Conservation (phyloP, 2,888 invertebrate genomes). For the Augiades crinisus region DNA sequence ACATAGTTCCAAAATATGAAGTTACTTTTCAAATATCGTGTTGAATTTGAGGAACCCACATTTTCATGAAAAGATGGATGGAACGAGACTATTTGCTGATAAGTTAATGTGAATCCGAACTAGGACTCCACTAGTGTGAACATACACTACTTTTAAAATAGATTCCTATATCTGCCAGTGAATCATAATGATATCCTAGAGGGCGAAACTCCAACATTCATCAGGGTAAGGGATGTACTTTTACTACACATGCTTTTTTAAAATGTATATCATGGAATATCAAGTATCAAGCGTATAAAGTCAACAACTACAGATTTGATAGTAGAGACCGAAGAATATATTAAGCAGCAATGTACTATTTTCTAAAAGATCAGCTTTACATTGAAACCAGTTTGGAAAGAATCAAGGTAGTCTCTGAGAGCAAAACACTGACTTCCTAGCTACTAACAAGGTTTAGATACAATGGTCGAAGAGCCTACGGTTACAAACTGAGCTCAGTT, state of each 20-base stretch:
- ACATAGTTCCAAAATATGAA: constrained; percentile 2
- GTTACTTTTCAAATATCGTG: constrained; percentile 3
- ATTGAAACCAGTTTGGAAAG: constrained; percentile 11
- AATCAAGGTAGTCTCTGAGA: constrained; percentile 17
- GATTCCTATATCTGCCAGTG: constrained; percentile 12
- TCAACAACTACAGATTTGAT: constrained; percentile 16
- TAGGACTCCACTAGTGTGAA: constrained; percentile 19
- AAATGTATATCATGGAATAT: constrained; percentile 14
- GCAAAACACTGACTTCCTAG: constrained; percentile 21
- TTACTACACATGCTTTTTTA: constrained; percentile 21
- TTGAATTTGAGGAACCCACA: constrained; percentile 18
- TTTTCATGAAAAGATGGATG: constrained; percentile 3
- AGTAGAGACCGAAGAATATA: constrained; percentile 17
- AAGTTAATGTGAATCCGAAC: constrained; percentile 10
- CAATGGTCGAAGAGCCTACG: constrained; percentile 24
- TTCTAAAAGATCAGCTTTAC: constrained; percentile 18
- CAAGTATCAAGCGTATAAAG: constrained; percentile 19
- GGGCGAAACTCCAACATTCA: constrained; percentile 16
- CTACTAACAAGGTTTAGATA: constrained; percentile 23
- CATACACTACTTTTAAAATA: constrained; percentile 19
- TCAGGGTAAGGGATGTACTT: not conserved
- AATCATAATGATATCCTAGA: constrained; percentile 16
- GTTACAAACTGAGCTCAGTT: constrained; percentile 19
- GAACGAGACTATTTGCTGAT: constrained; percentile 1
- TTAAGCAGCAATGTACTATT: constrained; percentile 15